These are phyloP conservation scores for Artibeus jamaicensis DNA, from an alignment of 2,797 vertebrate species.

Conservation along the genomic window DNA sequence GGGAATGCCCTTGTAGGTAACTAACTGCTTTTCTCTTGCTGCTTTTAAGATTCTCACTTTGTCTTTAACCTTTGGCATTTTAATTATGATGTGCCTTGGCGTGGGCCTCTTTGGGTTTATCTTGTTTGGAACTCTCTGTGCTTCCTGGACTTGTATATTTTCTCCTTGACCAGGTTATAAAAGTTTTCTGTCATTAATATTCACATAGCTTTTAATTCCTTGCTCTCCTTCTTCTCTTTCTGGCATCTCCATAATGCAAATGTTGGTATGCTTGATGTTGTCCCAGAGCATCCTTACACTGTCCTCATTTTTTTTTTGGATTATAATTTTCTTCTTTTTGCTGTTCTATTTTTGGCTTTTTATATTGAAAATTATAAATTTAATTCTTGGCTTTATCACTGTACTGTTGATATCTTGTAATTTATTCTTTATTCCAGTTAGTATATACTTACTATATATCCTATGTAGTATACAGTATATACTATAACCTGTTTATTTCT, in stretches of 20 bases:
- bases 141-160: background rate
- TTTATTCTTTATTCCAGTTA: background rate
- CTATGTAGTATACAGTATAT: no score
- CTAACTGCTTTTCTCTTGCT: background rate
- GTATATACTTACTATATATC: background rate
- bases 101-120: background rate
- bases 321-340: background rate
- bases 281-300: background rate
- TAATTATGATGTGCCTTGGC: background rate
- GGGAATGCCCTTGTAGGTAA: background rate
- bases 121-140: background rate
- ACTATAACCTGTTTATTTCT: background rate
- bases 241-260: background rate
- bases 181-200: background rate
- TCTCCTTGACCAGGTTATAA: no score
- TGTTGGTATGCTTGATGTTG: background rate
- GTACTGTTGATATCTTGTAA: background rate
- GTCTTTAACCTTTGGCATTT: background rate
- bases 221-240: background rate
- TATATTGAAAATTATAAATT: background rate
- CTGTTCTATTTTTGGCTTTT: background rate
- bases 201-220: background rate
- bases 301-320: background rate
- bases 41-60: background rate
- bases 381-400: background rate